phyloP scores from a whole-genome alignment of 1,140 invertebrate species.

The Gryllus bimaculatus region DNA sequence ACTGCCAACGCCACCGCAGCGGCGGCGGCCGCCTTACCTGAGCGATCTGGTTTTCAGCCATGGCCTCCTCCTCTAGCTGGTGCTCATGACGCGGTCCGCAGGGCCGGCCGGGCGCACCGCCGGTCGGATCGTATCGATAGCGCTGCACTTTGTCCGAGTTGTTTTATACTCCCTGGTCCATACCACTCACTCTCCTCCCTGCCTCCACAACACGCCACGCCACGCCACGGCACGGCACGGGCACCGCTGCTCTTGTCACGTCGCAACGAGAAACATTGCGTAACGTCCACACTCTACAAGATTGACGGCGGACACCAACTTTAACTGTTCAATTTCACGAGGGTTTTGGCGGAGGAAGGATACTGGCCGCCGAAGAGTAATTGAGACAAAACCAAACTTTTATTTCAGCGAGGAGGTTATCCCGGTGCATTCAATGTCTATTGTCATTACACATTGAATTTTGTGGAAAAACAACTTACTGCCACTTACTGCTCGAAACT shows the following conservation, averaged over 20 bases:
- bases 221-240: neutral
- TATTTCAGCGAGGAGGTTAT: no score
- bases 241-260: neutral
- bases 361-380: no score
- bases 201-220: neutral
- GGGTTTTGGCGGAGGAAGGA: no score
- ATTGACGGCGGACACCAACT: no score
- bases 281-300: no score
- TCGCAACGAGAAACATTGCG: neutral
- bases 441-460: no score
- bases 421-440: no score
- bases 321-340: no score
- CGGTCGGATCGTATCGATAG: neutral
- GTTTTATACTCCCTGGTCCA: neutral
- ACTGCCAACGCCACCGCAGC: neutral
- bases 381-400: no score
- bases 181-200: neutral
- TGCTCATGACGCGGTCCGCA: slow-evolving; percentile 2
- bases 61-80: slow-evolving; percentile 31
- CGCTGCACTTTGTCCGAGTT: neutral
- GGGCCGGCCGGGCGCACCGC: neutral
- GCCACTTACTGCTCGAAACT: no score
- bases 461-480: no score
- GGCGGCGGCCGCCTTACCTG: slow-evolving; percentile 31
- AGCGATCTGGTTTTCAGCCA: slow-evolving; percentile 38